Conservation (phyloP, 2,888 invertebrate genomes). For the Coenonympha glycerion region DNA sequence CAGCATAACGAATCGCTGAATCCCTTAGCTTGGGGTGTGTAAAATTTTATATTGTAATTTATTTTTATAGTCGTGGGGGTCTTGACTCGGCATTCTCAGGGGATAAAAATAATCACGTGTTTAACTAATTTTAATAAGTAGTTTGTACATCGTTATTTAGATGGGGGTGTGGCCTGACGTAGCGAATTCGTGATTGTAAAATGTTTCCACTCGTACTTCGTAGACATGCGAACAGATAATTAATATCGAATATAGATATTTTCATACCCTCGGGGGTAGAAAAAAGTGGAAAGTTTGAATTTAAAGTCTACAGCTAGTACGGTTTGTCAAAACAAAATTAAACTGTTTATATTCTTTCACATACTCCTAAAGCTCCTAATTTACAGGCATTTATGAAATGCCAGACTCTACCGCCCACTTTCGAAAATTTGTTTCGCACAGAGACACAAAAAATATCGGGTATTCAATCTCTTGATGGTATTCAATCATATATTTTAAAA, state of each 20-base stretch:
- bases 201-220: background rate
- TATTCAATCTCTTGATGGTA: no score
- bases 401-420: no score
- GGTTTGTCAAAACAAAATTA: no score
- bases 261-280: no score
- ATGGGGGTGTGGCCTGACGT: background rate
- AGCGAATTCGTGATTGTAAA: background rate
- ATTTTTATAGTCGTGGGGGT: constrained; percentile 63
- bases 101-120: constrained; percentile 58
- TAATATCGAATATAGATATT: background rate
- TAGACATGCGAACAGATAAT: background rate
- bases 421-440: no score
- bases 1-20: constrained; percentile 60
- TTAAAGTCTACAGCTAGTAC: no score
- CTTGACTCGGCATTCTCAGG: constrained; percentile 45
- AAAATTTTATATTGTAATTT: constrained; percentile 72
- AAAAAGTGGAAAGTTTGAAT: no score
- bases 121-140: constrained; percentile 10
- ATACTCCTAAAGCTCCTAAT: no score
- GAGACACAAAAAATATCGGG: no score
- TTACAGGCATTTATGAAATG: no score
- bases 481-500: no score
- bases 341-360: no score
- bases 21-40: constrained; percentile 64
- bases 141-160: background rate